A percentile compares a stretch with the other conserved stretches of the same genome.
Conservation (phyloP, 2,797 vertebrate species). For the Vipera ursinii region DNA sequence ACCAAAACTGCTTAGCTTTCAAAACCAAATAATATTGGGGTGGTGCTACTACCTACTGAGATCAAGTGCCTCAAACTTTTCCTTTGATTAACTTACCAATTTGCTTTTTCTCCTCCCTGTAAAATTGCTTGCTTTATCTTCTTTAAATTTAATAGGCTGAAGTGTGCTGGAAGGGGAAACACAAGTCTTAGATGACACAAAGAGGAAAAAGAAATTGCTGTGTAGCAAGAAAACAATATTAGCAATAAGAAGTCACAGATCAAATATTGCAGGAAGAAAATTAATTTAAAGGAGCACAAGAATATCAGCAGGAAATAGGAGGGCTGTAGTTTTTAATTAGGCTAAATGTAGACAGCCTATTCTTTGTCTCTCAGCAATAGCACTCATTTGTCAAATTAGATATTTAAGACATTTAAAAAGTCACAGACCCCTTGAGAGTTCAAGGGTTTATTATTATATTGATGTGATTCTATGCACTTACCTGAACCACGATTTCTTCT, state of each 20-base stretch:
- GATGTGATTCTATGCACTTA: slow-evolving; percentile 39
- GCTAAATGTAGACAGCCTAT: neutral
- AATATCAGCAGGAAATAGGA: slow-evolving; percentile 7
- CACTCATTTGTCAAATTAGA: slow-evolving; percentile 19
- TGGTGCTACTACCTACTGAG: neutral
- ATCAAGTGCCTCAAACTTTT: slow-evolving; percentile 38
- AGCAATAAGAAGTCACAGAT: slow-evolving; percentile 23
- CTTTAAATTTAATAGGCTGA: slow-evolving; percentile 24
- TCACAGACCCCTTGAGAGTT: neutral
- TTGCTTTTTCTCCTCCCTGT: slow-evolving; percentile 30
- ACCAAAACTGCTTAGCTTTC: neutral
- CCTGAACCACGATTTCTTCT: slow-evolving; percentile 21
- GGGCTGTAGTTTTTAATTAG: neutral
- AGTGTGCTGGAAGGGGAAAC: slow-evolving; percentile 11
- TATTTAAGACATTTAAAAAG: slow-evolving; percentile 34
- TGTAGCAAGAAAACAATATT: slow-evolving; percentile 27
- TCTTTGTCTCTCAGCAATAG: neutral
- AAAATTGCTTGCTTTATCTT: slow-evolving; percentile 43
- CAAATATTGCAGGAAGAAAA: slow-evolving; percentile 20
- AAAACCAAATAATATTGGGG: neutral
- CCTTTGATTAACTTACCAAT: slow-evolving; percentile 59
- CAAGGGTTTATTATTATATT: slow-evolving; percentile 34
- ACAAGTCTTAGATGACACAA: neutral
- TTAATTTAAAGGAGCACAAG: slow-evolving; percentile 13
- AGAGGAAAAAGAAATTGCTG: slow-evolving; percentile 25